phyloP scores from a whole-genome alignment of 2,797 vertebrate species.

The Lophius americanus region DNA sequence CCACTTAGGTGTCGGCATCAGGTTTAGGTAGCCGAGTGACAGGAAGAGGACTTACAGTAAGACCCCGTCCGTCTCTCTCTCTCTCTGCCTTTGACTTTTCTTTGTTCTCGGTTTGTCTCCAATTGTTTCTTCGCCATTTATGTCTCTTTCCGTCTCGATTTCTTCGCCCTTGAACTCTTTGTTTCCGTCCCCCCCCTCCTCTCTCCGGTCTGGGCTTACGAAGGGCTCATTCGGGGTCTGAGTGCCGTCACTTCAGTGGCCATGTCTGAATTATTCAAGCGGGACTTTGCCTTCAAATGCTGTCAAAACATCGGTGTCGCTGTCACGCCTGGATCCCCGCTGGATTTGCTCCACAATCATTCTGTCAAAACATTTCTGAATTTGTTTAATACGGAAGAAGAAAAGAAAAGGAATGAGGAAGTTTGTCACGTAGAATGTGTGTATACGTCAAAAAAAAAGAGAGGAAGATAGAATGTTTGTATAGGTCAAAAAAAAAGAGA shows the following conservation, averaged over 20 bases:
- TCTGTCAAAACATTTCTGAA: constrained; percentile 45
- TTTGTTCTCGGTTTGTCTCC: background rate
- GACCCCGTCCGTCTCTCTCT: constrained; percentile 35
- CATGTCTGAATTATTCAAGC: constrained; percentile 67
- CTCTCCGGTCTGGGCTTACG: constrained; percentile 26
- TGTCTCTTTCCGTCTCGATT: background rate
- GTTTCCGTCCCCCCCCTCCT: background rate
- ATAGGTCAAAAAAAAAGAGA: too few species aligned
- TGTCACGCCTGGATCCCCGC: constrained; percentile 35
- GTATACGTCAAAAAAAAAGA: too few species aligned
- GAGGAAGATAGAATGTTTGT: too few species aligned
- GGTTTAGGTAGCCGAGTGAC: constrained; percentile 58
- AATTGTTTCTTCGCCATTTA: constrained; percentile 2
- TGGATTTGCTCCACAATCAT: constrained; percentile 54
- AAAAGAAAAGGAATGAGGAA: background rate
- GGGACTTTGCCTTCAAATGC: constrained; percentile 57
- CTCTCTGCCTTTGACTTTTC: constrained; percentile 7
- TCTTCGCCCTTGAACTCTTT: constrained; percentile 7
- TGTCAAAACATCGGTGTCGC: constrained; percentile 58
- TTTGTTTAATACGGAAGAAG: constrained; percentile 3
- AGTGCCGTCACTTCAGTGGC: constrained; percentile 41
- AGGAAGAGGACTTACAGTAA: constrained; percentile 60
- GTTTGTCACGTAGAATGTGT: too few species aligned
- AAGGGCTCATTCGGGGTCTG: constrained; percentile 34
- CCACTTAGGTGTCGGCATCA: constrained; percentile 68